Evolutionary conservation across 2,113 vertebrate species (phyloP).

Genomic region (Uria lomvia): DNA sequence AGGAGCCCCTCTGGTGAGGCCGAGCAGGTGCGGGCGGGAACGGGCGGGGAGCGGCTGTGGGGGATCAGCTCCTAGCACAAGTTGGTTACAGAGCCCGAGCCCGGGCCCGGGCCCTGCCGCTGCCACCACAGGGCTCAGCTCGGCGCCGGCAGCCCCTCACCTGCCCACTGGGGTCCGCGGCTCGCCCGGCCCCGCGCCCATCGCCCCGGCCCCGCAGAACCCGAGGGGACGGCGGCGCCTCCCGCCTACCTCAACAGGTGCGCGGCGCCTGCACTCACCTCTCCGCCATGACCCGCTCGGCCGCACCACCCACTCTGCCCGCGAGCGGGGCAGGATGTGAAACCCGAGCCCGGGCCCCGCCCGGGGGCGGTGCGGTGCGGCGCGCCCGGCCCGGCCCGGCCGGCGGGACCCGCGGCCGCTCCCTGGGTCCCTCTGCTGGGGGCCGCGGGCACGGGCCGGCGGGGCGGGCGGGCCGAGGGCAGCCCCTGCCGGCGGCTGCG

Average conservation of each 20-base stretch:
- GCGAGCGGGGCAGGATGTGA: constrained; percentile 21
- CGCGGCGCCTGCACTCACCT: not conserved
- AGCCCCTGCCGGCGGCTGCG: not conserved
- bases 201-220: not conserved
- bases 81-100: not conserved
- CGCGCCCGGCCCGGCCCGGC: not conserved
- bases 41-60: not conserved
- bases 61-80: not conserved
- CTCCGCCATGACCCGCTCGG: constrained; percentile 35
- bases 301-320: not conserved
- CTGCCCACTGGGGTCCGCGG: not conserved
- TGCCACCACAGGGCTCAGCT: not conserved
- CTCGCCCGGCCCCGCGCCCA: too few species aligned
- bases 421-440: constrained; percentile 35
- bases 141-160: not conserved
- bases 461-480: not conserved
- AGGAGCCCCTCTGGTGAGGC: not conserved
- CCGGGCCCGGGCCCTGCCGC: not conserved
- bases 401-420: not conserved
- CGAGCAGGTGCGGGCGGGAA: not conserved
- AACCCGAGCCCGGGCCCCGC: constrained; percentile 9
- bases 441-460: not conserved
- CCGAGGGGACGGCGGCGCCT: not conserved
- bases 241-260: constrained; percentile 29
- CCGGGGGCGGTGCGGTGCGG: not conserved